Evolutionary conservation across 2,888 invertebrate genomes (phyloP).

Genomic region (Ptychoptera albimana): DNA sequence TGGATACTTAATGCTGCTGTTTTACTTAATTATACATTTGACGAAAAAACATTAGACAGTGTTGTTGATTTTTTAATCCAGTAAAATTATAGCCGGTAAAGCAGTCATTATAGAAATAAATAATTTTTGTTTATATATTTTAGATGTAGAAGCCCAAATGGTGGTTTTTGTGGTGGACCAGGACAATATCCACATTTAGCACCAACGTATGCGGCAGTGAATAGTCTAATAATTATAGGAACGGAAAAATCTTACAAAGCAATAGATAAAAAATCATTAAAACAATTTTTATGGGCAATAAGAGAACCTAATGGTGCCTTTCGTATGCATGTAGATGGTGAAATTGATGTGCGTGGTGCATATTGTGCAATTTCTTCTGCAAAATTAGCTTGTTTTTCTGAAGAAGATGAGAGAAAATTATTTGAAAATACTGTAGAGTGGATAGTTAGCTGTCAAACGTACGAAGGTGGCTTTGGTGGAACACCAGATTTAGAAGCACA

Average conservation of each 20-base stretch:
- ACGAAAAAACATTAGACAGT: conserved; percentile 35
- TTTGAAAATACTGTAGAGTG: conserved; percentile 82
- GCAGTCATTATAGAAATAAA: neutral
- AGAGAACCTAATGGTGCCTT: conserved; percentile 79
- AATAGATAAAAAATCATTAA: conserved; percentile 62
- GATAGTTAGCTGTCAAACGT: conserved; percentile 91
- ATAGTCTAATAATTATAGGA: conserved; percentile 79
- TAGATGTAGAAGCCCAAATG: conserved; percentile 32
- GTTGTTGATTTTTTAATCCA: conserved; percentile 43
- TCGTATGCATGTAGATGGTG: conserved; percentile 80
- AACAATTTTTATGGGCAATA: conserved; percentile 62
- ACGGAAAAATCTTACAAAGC: conserved; percentile 70
- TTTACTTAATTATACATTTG: conserved; percentile 49
- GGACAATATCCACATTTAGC: conserved; percentile 87
- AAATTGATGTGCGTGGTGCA: conserved; percentile 87
- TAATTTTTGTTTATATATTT: conserved; percentile 5
- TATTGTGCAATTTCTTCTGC: conserved; percentile 92
- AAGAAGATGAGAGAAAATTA: conserved; percentile 56
- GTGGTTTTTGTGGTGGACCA: conserved; percentile 92
- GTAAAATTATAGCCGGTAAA: conserved; percentile 19
- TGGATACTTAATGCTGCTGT: conserved; percentile 90
- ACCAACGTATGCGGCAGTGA: conserved; percentile 93
- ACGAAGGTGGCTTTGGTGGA: conserved; percentile 97
- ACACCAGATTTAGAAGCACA: conserved; percentile 93
- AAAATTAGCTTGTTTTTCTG: conserved; percentile 48